These are phyloP conservation scores for Eupithecia vulgata DNA, from an alignment of 2,888 invertebrate genomes.

Conservation along the genomic window DNA sequence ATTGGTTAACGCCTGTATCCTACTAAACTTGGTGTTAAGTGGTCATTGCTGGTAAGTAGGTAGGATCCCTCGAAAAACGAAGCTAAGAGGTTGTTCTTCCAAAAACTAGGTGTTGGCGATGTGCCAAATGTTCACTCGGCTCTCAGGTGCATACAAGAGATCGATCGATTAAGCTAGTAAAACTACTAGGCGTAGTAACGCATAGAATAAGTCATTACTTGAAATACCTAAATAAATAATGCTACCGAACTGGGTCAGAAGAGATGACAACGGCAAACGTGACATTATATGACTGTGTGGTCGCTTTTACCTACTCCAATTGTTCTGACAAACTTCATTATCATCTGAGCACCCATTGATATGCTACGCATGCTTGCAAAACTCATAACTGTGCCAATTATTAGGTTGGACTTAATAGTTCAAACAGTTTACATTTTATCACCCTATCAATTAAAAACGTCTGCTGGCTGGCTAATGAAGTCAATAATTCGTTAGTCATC, in stretches of 20 bases:
- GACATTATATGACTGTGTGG: constrained; percentile 40
- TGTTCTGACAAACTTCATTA: constrained; percentile 46
- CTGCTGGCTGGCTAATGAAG: constrained; percentile 13
- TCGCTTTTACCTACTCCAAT: constrained; percentile 49
- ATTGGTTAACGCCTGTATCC: constrained; percentile 36
- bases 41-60: constrained; percentile 23
- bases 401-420: background rate
- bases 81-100: constrained; percentile 21
- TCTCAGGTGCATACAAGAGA: constrained; percentile 4
- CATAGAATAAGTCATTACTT: background rate
- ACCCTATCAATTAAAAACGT: constrained; percentile 21
- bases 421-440: constrained; percentile 7
- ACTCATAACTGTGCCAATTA: constrained; percentile 1
- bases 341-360: constrained; percentile 10
- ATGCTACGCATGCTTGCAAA: background rate
- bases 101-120: constrained; percentile 32
- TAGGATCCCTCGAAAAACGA: constrained; percentile 27
- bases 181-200: background rate
- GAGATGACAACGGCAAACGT: constrained; percentile 45
- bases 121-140: constrained; percentile 26
- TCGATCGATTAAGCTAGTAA: constrained; percentile 18
- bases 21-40: constrained; percentile 24
- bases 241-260: constrained; percentile 58
- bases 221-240: constrained; percentile 55
- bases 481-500: constrained; percentile 12